Percentiles rank a stretch among this genome's conserved stretches.
These are phyloP conservation scores for Leucopsar rothschildi DNA, from an alignment of 2,113 vertebrate species.

Conservation along the genomic window DNA sequence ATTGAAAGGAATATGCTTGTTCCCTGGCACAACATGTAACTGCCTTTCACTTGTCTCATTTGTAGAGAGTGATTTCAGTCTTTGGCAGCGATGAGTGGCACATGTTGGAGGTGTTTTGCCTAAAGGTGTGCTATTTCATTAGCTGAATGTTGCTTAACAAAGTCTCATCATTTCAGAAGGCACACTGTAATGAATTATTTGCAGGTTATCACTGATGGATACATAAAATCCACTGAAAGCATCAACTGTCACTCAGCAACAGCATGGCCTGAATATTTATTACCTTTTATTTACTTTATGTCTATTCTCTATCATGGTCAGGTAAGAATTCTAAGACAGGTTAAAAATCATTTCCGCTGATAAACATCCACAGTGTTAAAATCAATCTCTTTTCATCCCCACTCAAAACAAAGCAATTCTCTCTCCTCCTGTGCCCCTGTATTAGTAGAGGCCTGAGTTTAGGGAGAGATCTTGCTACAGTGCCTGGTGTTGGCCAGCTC, in stretches of 20 bases:
- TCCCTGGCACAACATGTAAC: not conserved
- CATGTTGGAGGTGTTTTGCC: not conserved
- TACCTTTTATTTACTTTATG: not conserved
- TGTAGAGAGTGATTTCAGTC: not conserved
- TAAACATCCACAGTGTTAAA: not conserved
- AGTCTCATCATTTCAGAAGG: not conserved
- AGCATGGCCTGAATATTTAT: slow-evolving; percentile 25
- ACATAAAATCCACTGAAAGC: slow-evolving; percentile 12
- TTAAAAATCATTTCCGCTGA: not conserved
- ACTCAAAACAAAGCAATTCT: not conserved
- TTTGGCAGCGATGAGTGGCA: not conserved
- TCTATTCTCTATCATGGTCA: not conserved
- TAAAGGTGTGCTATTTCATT: slow-evolving; percentile 7
- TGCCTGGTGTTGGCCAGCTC: not conserved
- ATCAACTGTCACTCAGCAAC: not conserved
- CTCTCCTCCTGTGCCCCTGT: not conserved
- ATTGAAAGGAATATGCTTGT: not conserved
- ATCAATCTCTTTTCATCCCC: not conserved
- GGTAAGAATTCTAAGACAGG: not conserved
- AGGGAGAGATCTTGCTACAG: not conserved
- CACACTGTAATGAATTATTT: not conserved
- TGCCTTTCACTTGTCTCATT: slow-evolving; percentile 7
- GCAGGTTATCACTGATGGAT: not conserved
- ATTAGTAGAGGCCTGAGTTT: not conserved
- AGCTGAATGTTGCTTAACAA: slow-evolving; percentile 24